Evolutionary conservation across 2,797 vertebrate genomes (phyloP).

Genomic region (Gallinago nigripennis): DNA sequence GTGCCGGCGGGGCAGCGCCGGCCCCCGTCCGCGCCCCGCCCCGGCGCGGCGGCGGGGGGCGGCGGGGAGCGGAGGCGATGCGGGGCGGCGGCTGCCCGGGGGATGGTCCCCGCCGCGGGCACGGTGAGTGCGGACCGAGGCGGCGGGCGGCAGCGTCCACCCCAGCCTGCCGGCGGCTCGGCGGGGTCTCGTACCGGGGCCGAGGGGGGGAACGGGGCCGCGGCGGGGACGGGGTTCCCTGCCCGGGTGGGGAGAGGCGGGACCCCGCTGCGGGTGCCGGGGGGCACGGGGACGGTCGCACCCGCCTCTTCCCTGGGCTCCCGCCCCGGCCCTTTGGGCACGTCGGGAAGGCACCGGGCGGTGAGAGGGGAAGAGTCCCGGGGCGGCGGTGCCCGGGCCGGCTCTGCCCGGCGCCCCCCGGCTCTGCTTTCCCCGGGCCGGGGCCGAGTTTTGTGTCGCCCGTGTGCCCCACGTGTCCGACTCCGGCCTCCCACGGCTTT

Average conservation of each 20-base stretch:
- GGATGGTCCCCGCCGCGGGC: slow-evolving; percentile 32
- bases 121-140: slow-evolving; percentile 42
- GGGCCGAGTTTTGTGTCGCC: neutral
- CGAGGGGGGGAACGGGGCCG: neutral
- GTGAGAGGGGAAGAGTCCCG: neutral
- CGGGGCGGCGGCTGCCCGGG: slow-evolving; percentile 19
- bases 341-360: neutral
- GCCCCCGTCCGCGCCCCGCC: slow-evolving; percentile 4
- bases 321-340: neutral
- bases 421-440: neutral
- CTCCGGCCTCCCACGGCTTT: neutral
- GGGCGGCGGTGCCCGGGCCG: neutral
- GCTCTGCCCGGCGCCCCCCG: neutral
- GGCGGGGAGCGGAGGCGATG: slow-evolving; percentile 19
- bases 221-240: neutral
- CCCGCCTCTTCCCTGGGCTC: neutral
- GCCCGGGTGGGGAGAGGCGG: neutral
- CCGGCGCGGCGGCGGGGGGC: slow-evolving; percentile 22
- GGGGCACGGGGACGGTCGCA: neutral
- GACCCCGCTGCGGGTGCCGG: neutral
- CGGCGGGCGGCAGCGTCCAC: neutral
- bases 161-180: neutral
- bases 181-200: neutral
- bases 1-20: slow-evolving; percentile 7
- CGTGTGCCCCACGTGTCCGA: neutral